Evolutionary conservation across 2,113 vertebrate genomes (phyloP).

Genomic region (Malaclemys terrapin): DNA sequence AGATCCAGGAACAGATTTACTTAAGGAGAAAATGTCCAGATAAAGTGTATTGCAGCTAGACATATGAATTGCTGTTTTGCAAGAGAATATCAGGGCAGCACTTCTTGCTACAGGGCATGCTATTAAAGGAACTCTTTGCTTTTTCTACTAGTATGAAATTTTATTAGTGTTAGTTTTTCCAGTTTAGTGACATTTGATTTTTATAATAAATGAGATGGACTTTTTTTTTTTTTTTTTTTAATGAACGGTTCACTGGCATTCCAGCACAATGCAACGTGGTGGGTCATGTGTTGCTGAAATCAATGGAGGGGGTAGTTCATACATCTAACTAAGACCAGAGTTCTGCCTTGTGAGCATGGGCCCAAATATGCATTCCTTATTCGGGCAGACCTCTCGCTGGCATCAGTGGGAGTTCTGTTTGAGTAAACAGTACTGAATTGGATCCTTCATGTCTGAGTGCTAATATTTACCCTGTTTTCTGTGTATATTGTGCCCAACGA

Average conservation of each 20-base stretch:
- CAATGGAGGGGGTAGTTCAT: not conserved
- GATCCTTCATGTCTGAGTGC: not conserved
- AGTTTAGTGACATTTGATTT: not conserved
- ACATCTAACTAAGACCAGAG: not conserved
- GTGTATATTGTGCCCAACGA: not conserved
- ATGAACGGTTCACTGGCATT: not conserved
- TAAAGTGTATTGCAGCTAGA: not conserved
- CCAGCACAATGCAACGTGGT: not conserved
- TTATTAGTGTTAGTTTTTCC: not conserved
- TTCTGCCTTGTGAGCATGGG: not conserved
- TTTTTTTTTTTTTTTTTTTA: not conserved
- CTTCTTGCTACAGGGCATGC: not conserved
- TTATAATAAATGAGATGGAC: not conserved
- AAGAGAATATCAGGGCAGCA: not conserved
- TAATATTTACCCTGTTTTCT: conserved; percentile 30
- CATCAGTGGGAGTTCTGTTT: not conserved
- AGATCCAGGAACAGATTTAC: not conserved
- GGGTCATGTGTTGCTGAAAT: not conserved
- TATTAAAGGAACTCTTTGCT: not conserved
- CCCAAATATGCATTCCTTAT: not conserved
- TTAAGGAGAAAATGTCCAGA: not conserved
- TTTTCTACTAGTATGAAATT: not conserved
- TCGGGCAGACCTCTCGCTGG: not conserved
- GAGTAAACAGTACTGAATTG: not conserved
- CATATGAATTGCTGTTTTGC: not conserved